Base-by-base conservation (phyloP, 92 coral and sea anemone species). In the Porites evermanni region DNA sequence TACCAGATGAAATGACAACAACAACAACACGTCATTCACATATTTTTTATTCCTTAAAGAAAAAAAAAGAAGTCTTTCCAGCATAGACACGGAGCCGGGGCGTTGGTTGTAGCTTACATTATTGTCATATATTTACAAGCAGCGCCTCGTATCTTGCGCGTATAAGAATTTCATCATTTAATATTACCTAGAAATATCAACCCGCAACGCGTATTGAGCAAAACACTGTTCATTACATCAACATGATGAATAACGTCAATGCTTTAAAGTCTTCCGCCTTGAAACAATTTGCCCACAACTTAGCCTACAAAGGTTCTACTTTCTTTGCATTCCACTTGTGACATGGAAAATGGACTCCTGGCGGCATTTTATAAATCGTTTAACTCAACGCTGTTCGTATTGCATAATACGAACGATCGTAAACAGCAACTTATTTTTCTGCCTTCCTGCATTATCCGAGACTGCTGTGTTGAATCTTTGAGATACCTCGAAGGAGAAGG, bases 91-190 rank as follows among this genome's bases (percentile, higher is more conserved):
- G 56, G n/a, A 32, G 52, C 74, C 60, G 64, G 74, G 20, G 73
- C n/a, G 63, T 75, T 65, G 76, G 59, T 64, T 53, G 8, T 0
- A 79, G 73, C 80, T 77, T 77, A 77, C 80, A 77, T 59, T 77
- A 24, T 59, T 77, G 7, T 60, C 61, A 14, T 29, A n/a, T 77
- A 77, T 77, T 77, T 77, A 77, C 80, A 77, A 77, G 80, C 80
- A 58, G 18, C 18, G 17, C 12, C 8, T 60, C 11, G 18, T 14
- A 16, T 53, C 26, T 64, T 19, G 8, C 0, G 6, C 52, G 8
- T 1, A 7, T 16, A 7, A 63, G n/a, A 63, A 63, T 32, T 29
- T 14, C 8, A 14, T 14, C 21, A 11, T 9, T 47, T 18, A 51
- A 8, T 38, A 44, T 17, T n/a, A 12, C 61, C 61, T 2, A 14